phyloP scores from a whole-genome alignment of 2,113 vertebrate genomes.

The Corythornis vintsioides region DNA sequence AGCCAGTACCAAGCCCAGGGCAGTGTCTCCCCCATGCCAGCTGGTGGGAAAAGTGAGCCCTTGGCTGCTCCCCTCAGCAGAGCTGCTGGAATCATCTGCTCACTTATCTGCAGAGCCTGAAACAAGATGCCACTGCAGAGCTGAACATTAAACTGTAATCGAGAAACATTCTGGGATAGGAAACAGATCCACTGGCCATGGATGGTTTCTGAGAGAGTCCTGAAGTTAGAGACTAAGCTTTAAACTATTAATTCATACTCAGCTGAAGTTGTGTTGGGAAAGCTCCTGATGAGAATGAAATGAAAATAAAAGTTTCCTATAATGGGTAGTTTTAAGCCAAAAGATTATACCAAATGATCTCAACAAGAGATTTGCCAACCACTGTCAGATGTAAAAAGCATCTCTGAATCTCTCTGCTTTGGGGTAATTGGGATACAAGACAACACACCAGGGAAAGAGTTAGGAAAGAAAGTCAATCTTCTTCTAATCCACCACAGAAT shows the following conservation, averaged over 20 bases:
- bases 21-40: background rate
- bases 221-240: constrained; percentile 26
- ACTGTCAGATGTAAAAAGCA: background rate
- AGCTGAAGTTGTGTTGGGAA: background rate
- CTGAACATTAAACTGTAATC: constrained; percentile 25
- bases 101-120: constrained; percentile 1
- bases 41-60: background rate
- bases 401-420: background rate
- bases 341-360: constrained; percentile 18
- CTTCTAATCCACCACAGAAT: background rate
- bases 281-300: constrained; percentile 49
- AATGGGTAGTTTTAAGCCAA: constrained; percentile 9
- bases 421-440: background rate
- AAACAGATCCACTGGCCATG: background rate
- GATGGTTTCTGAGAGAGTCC: background rate
- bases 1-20: background rate
- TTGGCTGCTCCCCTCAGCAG: rapidly evolving
- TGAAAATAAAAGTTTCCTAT: background rate
- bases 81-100: background rate
- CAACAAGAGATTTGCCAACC: background rate
- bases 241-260: constrained; percentile 9
- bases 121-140: constrained; percentile 45
- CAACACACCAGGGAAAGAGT: background rate
- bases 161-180: constrained; percentile 42
- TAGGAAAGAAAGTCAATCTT: background rate